Conservation (phyloP, 1,140 invertebrate genomes). For the Agrypnia vestita region DNA sequence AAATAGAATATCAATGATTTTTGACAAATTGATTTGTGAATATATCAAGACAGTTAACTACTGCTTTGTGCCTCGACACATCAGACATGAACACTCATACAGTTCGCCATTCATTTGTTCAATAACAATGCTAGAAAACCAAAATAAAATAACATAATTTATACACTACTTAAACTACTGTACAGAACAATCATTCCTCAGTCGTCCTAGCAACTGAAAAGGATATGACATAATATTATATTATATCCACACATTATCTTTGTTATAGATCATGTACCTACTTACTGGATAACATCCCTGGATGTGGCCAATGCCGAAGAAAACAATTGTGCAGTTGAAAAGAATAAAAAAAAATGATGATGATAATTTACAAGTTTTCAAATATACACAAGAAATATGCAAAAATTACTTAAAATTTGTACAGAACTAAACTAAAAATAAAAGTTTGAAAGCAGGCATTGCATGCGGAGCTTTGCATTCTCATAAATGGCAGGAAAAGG, state of each 20-base stretch:
- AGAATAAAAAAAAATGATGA: constrained; percentile 79
- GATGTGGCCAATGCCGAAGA: constrained; percentile 80
- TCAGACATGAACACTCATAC: constrained; percentile 55
- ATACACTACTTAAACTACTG: constrained; percentile 58
- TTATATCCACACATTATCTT: constrained; percentile 53
- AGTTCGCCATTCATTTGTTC: constrained; percentile 50
- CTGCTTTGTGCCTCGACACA: constrained; percentile 55
- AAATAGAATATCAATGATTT: constrained; percentile 59
- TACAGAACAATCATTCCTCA: constrained; percentile 58
- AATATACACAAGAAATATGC: constrained; percentile 71
- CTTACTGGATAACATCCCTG: constrained; percentile 90
- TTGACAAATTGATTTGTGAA: constrained; percentile 57
- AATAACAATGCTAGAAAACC: constrained; percentile 51
- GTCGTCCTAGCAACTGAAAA: constrained; percentile 49
- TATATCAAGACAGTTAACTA: constrained; percentile 61
- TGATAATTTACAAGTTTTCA: constrained; percentile 74
- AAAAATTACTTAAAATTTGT: constrained; percentile 68
- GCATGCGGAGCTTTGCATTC: constrained; percentile 76
- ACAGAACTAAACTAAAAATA: constrained; percentile 73
- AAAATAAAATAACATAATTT: constrained; percentile 56
- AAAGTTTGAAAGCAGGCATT: constrained; percentile 76
- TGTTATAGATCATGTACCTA: constrained; percentile 71
- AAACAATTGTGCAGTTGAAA: constrained; percentile 85
- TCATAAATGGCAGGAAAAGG: constrained; percentile 73
- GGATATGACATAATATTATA: constrained; percentile 34